A percentile compares a stretch with the other conserved stretches of the same genome.
phyloP scores from a whole-genome alignment of 2,888 invertebrate species.

The Patella depressa region DNA sequence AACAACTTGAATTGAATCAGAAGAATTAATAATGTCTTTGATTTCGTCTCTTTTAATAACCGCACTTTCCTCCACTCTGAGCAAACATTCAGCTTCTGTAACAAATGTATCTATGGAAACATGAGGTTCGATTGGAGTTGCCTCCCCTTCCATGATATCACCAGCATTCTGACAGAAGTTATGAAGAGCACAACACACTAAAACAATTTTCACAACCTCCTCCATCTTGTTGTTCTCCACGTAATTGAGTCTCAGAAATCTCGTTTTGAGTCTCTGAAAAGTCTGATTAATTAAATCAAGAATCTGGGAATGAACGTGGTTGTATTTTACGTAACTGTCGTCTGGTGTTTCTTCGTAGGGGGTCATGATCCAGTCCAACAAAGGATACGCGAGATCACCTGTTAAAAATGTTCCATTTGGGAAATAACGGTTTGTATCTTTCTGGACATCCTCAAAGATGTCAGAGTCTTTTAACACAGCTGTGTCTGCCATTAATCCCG shows the following conservation, averaged over 20 bases:
- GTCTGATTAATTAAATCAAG: constrained; percentile 5
- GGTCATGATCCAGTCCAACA: constrained; percentile 31
- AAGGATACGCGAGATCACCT: constrained; percentile 27
- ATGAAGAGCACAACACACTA: constrained; percentile 34
- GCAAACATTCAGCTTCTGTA: neutral
- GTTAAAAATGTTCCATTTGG: constrained; percentile 25
- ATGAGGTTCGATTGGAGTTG: neutral
- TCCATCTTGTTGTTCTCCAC: constrained; percentile 32
- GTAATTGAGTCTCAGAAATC: constrained; percentile 31
- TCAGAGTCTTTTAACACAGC: constrained; percentile 30
- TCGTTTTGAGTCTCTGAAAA: constrained; percentile 15
- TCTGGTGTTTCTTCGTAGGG: constrained; percentile 21
- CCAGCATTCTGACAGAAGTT: constrained; percentile 30
- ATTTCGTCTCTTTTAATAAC: constrained; percentile 6
- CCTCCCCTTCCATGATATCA: constrained; percentile 7
- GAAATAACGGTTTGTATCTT: constrained; percentile 19
- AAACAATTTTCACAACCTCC: constrained; percentile 25
- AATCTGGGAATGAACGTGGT: constrained; percentile 7
- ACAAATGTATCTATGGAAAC: neutral
- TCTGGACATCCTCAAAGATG: constrained; percentile 22
- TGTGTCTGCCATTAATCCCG: constrained; percentile 29
- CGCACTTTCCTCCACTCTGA: neutral
- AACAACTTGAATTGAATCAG: too few relatives aligned
- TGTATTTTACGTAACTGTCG: constrained; percentile 24
- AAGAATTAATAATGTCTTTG: neutral